Evolutionary conservation across 2,113 vertebrate species (phyloP), one percentile per base, ranked within the genome.

Genomic region (Platanista minor): DNA sequence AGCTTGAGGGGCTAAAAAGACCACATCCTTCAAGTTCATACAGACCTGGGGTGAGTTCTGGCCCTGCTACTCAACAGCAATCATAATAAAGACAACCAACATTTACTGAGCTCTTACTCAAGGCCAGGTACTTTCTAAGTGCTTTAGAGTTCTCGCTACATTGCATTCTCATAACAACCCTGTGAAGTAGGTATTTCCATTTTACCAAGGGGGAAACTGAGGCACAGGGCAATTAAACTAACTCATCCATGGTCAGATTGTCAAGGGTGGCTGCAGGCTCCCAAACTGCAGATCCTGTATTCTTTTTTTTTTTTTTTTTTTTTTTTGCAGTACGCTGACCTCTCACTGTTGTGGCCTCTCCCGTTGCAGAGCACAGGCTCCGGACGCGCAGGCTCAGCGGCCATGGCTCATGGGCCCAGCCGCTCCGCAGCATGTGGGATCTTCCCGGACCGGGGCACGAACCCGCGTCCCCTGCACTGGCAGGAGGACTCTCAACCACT

Each of bases 401-500:
- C 46, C 46, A 49, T 49, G 46, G 49, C 49, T 52, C 49, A 52
- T 0, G 49, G 49, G 49, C 49, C 14, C 1, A 52, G 15, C 5
- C 1, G 49, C 49, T 52, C 49, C 0, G 5, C 0, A 15, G 49
- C 49, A 52, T 17, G 49, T 52, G 15, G 49, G 49, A 52, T 52
- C 49, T 0, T 52, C 49, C 49, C 5, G 0, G 49, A 52, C 1
- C 15, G 15, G 49, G 49, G 0, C 49, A 5, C 49, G 15, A 52
- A 52, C 49, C 49, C 0, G 12, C 0, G 5, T 52, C 15, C 15
- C 49, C 49, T 52, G 49, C 49, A 52, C 17, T 5, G 15, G 15
- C 49, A 52, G 15, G 49, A 0, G 13, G 49, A 52, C 13, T 1
- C 49, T 17, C 1, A 52, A 15, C 49, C 3, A 49, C 49, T 49